These are phyloP conservation scores for Clarias batrachus DNA, from an alignment of 2,113 vertebrate genomes.

Conservation along the genomic window DNA sequence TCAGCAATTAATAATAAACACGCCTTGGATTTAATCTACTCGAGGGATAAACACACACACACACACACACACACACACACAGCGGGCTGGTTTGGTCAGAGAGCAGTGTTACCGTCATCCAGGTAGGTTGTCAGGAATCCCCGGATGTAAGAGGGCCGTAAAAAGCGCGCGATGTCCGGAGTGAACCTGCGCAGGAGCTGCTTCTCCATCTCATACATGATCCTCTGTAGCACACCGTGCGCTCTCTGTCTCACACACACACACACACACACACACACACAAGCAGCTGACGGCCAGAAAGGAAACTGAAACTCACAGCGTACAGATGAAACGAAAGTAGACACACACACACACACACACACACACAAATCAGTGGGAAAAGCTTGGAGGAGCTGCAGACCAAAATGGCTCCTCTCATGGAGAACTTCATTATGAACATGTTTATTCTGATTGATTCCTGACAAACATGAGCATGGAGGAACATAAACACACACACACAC, in stretches of 20 bases:
- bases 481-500: too few species aligned
- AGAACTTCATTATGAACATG: neutral
- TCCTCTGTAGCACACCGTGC: neutral
- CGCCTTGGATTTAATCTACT: too few species aligned
- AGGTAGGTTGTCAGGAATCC: slow-evolving; percentile 48
- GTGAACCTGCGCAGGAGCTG: slow-evolving; percentile 19
- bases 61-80: too few species aligned
- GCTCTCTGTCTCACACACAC: neutral
- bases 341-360: too few species aligned
- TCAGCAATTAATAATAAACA: too few species aligned
- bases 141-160: slow-evolving; percentile 55
- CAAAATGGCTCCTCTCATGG: neutral
- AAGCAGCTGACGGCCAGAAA: slow-evolving; percentile 11
- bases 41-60: too few species aligned
- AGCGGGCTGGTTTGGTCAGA: neutral
- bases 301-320: slow-evolving; percentile 30
- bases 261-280: neutral
- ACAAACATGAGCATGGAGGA: neutral
- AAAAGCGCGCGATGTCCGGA: slow-evolving; percentile 18
- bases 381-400: neutral
- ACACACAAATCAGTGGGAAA: too few species aligned
- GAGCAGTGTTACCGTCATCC: slow-evolving; percentile 33
- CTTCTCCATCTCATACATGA: slow-evolving; percentile 53
- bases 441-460: neutral
- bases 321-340: slow-evolving; percentile 21